A percentile compares a stretch with the other conserved stretches of the same genome.
These are phyloP conservation scores for Nettapus auritus DNA, from an alignment of 2,113 vertebrate genomes.

Conservation along the genomic window DNA sequence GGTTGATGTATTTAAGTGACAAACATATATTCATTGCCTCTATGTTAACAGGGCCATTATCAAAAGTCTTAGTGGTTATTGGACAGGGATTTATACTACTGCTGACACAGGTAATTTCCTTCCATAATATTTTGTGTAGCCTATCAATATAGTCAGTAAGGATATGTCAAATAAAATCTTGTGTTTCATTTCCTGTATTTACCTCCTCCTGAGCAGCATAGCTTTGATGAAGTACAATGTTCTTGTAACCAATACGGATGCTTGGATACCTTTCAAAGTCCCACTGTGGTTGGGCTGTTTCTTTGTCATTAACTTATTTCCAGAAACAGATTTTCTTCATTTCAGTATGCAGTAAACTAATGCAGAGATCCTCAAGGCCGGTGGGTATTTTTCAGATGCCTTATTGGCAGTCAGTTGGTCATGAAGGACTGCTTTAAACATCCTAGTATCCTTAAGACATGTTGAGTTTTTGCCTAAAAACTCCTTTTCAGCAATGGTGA, in stretches of 20 bases:
- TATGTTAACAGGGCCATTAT: constrained; percentile 38
- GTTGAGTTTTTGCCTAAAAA: neutral
- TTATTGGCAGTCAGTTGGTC: neutral
- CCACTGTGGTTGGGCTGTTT: neutral
- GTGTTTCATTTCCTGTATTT: constrained; percentile 60
- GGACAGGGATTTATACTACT: constrained; percentile 47
- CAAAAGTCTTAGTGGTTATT: constrained; percentile 17
- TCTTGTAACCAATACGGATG: neutral
- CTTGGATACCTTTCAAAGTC: constrained; percentile 41
- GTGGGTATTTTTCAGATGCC: neutral
- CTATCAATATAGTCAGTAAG: constrained; percentile 34
- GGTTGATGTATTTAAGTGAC: constrained; percentile 37
- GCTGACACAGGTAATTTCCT: constrained; percentile 66
- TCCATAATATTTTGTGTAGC: constrained; percentile 64
- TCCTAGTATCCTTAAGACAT: neutral
- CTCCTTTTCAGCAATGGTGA: neutral
- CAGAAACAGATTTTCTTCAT: neutral
- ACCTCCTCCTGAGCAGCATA: constrained; percentile 9
- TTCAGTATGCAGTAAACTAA: neutral
- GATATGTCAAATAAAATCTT: constrained; percentile 59
- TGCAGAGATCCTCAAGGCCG: neutral
- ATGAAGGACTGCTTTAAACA: neutral
- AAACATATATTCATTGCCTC: constrained; percentile 43
- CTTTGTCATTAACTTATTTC: neutral
- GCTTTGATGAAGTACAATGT: constrained; percentile 37